Conservation (phyloP, 2,888 invertebrate species). For the Ellobium chinense region DNA sequence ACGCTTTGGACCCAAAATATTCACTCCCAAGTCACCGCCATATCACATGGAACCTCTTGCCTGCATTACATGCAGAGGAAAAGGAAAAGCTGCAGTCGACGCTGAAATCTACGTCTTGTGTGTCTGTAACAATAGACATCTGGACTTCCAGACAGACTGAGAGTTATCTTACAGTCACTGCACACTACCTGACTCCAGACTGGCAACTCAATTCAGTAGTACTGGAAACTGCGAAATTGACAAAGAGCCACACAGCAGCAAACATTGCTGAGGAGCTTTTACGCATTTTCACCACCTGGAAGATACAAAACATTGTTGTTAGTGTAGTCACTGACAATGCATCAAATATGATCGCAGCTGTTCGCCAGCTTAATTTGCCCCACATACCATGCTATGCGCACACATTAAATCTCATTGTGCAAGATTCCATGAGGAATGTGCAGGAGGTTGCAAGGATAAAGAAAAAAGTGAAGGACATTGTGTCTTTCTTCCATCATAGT, state of each 20-base stretch:
- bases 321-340: neutral
- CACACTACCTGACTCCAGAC: neutral
- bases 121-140: slow-evolving; percentile 2
- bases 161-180: neutral
- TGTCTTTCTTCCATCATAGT: slow-evolving; percentile 8
- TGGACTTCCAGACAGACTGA: slow-evolving; percentile 6
- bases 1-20: neutral
- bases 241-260: neutral
- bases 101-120: neutral
- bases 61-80: neutral
- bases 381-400: slow-evolving; percentile 1
- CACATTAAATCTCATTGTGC: slow-evolving; percentile 1
- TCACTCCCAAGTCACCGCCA: neutral
- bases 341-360: neutral
- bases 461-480: slow-evolving; percentile 11
- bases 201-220: neutral
- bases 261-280: neutral
- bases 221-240: neutral
- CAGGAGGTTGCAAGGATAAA: neutral
- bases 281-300: neutral
- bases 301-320: neutral
- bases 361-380: neutral
- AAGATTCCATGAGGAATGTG: neutral
- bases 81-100: neutral
- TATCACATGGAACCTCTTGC: neutral